These are phyloP conservation scores for Phalanger gymnotis DNA, from an alignment of 2,797 vertebrate species.

Conservation along the genomic window DNA sequence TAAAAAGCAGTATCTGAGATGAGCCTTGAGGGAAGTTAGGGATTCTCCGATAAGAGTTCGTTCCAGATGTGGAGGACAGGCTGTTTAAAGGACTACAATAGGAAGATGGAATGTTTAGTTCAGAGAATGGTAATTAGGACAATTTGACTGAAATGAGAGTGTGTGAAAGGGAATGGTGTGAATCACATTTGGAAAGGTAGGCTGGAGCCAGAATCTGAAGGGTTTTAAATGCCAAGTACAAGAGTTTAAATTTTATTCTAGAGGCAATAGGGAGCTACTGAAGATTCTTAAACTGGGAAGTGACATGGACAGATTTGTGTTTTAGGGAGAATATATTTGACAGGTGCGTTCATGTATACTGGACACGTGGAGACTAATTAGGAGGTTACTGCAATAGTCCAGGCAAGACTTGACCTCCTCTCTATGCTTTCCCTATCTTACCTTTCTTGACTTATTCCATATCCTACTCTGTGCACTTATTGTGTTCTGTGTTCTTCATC, in stretches of 20 bases:
- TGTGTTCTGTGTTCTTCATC: background rate
- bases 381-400: background rate
- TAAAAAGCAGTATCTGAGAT: background rate
- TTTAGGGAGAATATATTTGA: background rate
- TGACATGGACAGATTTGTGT: background rate
- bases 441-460: background rate
- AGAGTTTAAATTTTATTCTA: background rate
- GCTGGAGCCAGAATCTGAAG: background rate
- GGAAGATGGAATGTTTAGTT: background rate
- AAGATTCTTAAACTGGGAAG: background rate
- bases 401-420: background rate
- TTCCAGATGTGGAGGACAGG: background rate
- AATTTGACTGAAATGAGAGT: background rate
- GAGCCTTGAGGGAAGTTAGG: background rate
- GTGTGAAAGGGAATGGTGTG: background rate
- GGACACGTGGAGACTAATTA: background rate
- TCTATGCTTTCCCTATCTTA: background rate
- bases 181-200: background rate
- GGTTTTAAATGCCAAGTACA: background rate
- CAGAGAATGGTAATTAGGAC: background rate
- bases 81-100: background rate
- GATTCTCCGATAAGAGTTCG: background rate
- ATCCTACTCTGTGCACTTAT: background rate
- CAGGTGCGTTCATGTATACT: background rate
- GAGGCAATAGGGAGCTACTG: background rate